These are phyloP conservation scores for Mimas tiliae DNA, from an alignment of 2,888 invertebrate genomes.

Conservation along the genomic window DNA sequence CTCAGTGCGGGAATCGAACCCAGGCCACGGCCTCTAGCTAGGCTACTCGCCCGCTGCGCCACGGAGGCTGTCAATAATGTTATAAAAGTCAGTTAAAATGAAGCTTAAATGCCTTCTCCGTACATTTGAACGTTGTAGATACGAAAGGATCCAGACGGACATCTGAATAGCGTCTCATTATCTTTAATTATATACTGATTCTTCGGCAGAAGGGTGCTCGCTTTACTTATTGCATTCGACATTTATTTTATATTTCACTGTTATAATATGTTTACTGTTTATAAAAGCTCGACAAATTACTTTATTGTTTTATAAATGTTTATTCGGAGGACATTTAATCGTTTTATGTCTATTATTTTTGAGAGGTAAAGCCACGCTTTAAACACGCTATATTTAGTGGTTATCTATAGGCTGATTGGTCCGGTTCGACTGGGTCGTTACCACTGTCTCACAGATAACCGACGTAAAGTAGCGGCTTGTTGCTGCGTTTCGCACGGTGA, in stretches of 20 bases:
- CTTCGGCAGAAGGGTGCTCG: constrained; percentile 64
- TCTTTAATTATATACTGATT: constrained; percentile 82
- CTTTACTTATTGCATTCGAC: constrained; percentile 55
- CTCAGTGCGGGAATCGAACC: too few relatives aligned
- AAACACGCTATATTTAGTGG: too few relatives aligned
- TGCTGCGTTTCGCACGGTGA: too few relatives aligned
- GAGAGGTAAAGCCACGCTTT: too few relatives aligned
- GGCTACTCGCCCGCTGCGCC: too few relatives aligned
- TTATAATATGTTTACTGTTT: constrained; percentile 29
- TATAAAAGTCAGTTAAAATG: neutral
- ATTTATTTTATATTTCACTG: constrained; percentile 19
- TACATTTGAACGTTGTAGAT: constrained; percentile 36
- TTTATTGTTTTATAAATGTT: neutral
- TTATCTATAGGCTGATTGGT: too few relatives aligned
- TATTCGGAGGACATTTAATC: neutral
- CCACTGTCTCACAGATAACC: too few relatives aligned
- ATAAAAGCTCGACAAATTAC: neutral
- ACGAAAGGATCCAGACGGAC: constrained; percentile 76
- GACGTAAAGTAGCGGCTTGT: too few relatives aligned
- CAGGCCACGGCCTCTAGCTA: too few relatives aligned
- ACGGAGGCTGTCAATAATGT: too few relatives aligned
- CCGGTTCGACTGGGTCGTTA: too few relatives aligned
- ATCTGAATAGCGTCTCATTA: constrained; percentile 83
- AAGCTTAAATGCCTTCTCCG: constrained; percentile 46
- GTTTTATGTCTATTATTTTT: too few relatives aligned